Percentiles rank a stretch among this genome's conserved stretches.
phyloP scores from a whole-genome alignment of 1,140 invertebrate genomes.

The Drosophila littoralis region DNA sequence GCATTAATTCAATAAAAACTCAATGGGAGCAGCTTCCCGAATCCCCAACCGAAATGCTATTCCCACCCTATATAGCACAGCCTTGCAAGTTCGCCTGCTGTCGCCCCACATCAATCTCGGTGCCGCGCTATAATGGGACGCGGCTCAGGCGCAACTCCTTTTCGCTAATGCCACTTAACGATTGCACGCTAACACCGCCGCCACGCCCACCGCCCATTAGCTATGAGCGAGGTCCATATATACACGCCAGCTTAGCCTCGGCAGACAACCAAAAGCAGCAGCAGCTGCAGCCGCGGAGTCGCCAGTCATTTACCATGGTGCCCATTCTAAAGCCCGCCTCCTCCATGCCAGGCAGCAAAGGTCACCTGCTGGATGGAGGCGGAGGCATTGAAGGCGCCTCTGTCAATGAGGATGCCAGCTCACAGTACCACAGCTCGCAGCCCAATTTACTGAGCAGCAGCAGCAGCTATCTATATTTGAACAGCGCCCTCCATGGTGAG shows the following conservation, averaged over 20 bases:
- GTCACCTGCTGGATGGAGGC: conserved; percentile 36
- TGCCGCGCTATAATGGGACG: conserved; percentile 69
- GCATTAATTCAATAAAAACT: conserved; percentile 11
- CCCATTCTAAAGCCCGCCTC: conserved; percentile 74
- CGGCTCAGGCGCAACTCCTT: conserved; percentile 60
- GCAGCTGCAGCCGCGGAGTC: conserved; percentile 37
- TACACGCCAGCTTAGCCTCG: conserved; percentile 2
- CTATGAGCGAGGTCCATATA: conserved; percentile 41
- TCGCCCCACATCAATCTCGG: conserved; percentile 71
- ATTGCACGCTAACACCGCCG: conserved; percentile 64
- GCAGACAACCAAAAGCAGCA: conserved; percentile 16
- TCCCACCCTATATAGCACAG: conserved; percentile 82
- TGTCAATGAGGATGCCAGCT: conserved; percentile 18
- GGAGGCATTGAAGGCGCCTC: conserved; percentile 44
- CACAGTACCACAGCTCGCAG: conserved; percentile 78
- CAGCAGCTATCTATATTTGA: conserved; percentile 49
- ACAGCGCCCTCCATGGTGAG: conserved; percentile 8
- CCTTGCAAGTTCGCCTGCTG: conserved; percentile 82
- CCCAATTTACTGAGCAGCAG: conserved; percentile 69
- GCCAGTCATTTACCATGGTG: conserved; percentile 66
- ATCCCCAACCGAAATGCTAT: conserved; percentile 83
- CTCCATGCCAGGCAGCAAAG: conserved; percentile 73
- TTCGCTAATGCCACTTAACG: conserved; percentile 53
- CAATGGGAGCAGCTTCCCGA: conserved; percentile 71
- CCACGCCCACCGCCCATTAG: conserved; percentile 71